Base-by-base conservation (phyloP, 2,113 vertebrate species). In the Cheilinus undulatus region DNA sequence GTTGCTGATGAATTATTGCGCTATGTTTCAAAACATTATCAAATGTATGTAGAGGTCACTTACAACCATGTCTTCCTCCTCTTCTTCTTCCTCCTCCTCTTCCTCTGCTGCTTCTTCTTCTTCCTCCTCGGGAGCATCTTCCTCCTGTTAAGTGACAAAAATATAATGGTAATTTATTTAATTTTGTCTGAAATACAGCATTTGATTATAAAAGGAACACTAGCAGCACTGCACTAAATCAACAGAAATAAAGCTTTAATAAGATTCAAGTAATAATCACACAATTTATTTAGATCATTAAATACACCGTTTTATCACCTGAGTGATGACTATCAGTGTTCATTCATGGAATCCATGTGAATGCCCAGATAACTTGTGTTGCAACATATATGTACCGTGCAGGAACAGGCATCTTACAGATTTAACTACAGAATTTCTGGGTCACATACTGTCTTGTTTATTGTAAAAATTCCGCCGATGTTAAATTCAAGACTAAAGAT, bases 21-120 rank as follows among this genome's bases (percentile, higher is more conserved):
- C 10, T 1, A 17, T 17, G 7, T 2, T 59, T 24, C 4, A 1
- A 28, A 20, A 46, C 8, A 57, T 59, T 1, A 15, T 20, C 3
- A 40, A 7, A 22, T 26, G 1, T 4, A 54, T 20, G 2, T 45
- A 51, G 9, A 30, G 22, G 7, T 26, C 63, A 83, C 90, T 48
- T 89, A 92, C 93, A 89, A 93, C 92, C 88, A 93, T 56, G 0
- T 90, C 89, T 70, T 84, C 77, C 7, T 84, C 78, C 15, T 92
- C 92, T 0, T 90, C 89, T 43, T 82, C 80, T 0, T 84, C 81
- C 14, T 93, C 92, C 3, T 82, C 89, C 1, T 88, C 87, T 0
- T 92, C 90, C 4, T 90, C 86, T 0, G 4, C 42, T 45, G 19
- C 42, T 1, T 80, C 83, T 0, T 78, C 78, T 3, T 91, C 90